phyloP scores from a whole-genome alignment of 2,888 invertebrate genomes.

The Itoplectis maculator region DNA sequence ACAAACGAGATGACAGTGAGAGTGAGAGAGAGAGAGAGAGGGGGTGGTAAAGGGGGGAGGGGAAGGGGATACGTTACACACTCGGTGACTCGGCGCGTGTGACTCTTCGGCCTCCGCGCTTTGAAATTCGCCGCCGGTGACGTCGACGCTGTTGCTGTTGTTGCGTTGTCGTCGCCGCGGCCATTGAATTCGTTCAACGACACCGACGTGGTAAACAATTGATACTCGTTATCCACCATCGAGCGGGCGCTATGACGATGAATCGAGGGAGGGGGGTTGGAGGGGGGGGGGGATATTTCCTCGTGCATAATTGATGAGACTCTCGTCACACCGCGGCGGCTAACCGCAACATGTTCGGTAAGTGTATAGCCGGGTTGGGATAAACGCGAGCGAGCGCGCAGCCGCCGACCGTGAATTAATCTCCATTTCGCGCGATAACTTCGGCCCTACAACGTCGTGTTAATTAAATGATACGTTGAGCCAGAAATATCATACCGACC shows the following conservation, averaged over 20 bases:
- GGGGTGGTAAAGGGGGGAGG: no score
- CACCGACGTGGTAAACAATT: slow-evolving; percentile 60
- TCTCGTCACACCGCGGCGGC: slow-evolving; percentile 68
- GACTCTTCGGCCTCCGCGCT: slow-evolving; percentile 25
- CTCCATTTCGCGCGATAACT: slow-evolving; percentile 65
- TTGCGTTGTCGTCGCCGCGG: slow-evolving; percentile 7
- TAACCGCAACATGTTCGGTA: slow-evolving; percentile 46
- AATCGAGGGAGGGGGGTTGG: slow-evolving; percentile 42
- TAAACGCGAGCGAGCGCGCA: slow-evolving; percentile 33
- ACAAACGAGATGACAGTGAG: slow-evolving; percentile 40
- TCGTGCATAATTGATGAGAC: slow-evolving; percentile 76
- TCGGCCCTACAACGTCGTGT: slow-evolving; percentile 53
- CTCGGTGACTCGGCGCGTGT: background rate
- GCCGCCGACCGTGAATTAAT: slow-evolving; percentile 60
- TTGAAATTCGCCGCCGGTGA: slow-evolving; percentile 25
- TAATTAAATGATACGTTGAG: slow-evolving; percentile 61
- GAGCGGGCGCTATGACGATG: slow-evolving; percentile 1
- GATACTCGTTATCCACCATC: slow-evolving; percentile 40
- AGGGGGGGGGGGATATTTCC: slow-evolving; percentile 71
- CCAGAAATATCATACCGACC: slow-evolving; percentile 31
- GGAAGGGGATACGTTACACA: slow-evolving; percentile 55
- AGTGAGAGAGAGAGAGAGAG: no score
- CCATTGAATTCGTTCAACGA: slow-evolving; percentile 53
- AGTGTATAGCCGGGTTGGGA: slow-evolving; percentile 42
- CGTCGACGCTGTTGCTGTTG: slow-evolving; percentile 3